Conservation (phyloP, 1,140 invertebrate species). For the Sitobion miscanthi region DNA sequence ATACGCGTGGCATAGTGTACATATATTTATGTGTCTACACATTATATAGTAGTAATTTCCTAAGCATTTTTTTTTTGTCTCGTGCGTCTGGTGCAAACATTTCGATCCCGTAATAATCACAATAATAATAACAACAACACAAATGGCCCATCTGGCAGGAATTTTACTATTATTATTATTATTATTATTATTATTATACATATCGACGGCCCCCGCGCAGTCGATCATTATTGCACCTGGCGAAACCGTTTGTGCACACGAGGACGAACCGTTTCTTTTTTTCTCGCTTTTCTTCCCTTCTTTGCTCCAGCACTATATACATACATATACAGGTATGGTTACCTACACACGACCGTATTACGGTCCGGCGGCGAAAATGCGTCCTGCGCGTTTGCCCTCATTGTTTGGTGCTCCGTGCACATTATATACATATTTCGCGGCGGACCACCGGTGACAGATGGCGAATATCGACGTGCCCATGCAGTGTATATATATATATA, state of each 20-base stretch:
- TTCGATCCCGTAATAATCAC: constrained; percentile 21
- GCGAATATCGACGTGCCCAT: constrained; percentile 5
- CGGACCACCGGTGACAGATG: constrained; percentile 30
- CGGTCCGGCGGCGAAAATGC: constrained; percentile 1
- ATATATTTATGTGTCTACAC: neutral
- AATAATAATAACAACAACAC: constrained; percentile 18
- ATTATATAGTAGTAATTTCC: constrained; percentile 12
- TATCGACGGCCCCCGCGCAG: neutral
- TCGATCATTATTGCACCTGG: constrained; percentile 43
- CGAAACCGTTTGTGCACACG: constrained; percentile 24
- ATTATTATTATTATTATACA: constrained; percentile 35
- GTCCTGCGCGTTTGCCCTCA: neutral
- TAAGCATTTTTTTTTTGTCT: neutral
- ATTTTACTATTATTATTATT: constrained; percentile 40
- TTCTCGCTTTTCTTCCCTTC: neutral
- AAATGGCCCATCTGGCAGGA: constrained; percentile 28
- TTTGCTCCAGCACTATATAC: neutral
- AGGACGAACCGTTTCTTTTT: neutral
- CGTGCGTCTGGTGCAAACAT: constrained; percentile 19
- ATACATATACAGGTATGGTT: neutral
- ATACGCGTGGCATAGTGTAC: neutral
- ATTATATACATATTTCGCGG: neutral
- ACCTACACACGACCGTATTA: neutral
- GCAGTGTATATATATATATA: neutral
- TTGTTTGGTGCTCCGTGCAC: neutral